Conservation (phyloP, 2,797 vertebrate species). For the Labeo calbasu region DNA sequence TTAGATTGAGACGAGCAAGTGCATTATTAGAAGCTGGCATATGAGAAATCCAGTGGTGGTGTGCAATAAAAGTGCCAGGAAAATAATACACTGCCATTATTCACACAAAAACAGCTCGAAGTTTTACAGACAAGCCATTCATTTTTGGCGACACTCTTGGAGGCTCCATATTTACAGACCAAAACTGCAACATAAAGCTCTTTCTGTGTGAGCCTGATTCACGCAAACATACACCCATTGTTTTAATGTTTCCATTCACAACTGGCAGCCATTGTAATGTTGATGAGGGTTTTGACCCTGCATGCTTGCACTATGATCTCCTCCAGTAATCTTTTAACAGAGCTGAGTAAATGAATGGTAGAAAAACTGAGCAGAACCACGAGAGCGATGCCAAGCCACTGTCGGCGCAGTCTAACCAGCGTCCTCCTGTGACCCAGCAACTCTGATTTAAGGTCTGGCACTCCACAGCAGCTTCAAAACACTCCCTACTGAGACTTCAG, state of each 20-base stretch:
- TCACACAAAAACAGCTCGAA: slow-evolving; percentile 20
- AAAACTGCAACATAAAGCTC: slow-evolving; percentile 3
- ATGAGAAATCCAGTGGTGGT: background rate
- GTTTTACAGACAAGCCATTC: background rate
- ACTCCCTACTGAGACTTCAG: slow-evolving; percentile 9
- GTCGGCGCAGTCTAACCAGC: background rate
- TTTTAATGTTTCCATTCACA: slow-evolving; percentile 21
- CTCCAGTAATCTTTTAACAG: slow-evolving; percentile 47
- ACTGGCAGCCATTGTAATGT: slow-evolving; percentile 1
- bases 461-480: slow-evolving; percentile 33
- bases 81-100: slow-evolving; percentile 14
- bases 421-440: slow-evolving; percentile 45
- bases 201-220: background rate
- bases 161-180: background rate
- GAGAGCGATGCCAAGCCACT: slow-evolving; percentile 21
- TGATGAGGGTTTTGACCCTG: slow-evolving; percentile 33
- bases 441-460: slow-evolving; percentile 28
- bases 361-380: background rate
- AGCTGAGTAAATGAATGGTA: slow-evolving; percentile 46
- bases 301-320: slow-evolving; percentile 16
- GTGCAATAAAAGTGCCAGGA: slow-evolving; percentile 14
- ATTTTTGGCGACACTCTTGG: slow-evolving; percentile 12
- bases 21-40: background rate
- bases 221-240: slow-evolving; percentile 17
- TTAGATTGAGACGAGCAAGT: background rate